These are phyloP conservation scores for Thamnophis sirtalis DNA, from an alignment of 2,113 vertebrate species.

Conservation along the genomic window DNA sequence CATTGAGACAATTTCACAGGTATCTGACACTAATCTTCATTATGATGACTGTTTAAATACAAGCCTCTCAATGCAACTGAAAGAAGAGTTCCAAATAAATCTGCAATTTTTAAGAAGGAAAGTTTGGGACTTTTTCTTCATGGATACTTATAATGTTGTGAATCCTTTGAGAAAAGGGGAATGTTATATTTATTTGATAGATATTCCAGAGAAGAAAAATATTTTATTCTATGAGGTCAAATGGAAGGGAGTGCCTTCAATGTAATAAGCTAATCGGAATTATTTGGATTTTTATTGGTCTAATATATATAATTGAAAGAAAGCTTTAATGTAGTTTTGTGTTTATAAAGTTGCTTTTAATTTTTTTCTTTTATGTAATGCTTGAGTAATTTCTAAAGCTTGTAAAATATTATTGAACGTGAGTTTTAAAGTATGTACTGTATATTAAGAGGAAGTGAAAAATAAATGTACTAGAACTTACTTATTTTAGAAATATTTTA, in stretches of 20 bases:
- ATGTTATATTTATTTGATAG: not conserved
- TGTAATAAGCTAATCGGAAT: not conserved
- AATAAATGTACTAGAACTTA: no score
- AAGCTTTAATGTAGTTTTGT: not conserved
- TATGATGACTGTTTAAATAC: not conserved
- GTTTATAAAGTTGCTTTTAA: no score
- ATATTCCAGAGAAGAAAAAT: not conserved
- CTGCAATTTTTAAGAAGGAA: not conserved
- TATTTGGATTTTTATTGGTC: not conserved
- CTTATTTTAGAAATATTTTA: no score
- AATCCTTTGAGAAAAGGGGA: not conserved
- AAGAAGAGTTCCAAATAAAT: not conserved
- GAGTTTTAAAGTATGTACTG: no score
- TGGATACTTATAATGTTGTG: not conserved
- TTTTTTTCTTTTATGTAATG: no score
- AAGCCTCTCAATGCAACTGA: not conserved
- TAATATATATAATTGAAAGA: not conserved
- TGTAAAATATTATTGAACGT: no score
- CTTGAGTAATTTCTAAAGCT: no score
- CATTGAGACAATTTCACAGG: not conserved
- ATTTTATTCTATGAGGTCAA: not conserved
- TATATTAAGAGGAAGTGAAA: no score
- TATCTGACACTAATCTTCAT: not conserved
- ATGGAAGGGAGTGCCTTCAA: not conserved
- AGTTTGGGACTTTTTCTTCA: not conserved